These are phyloP conservation scores for Capricornis sumatraensis DNA, from an alignment of 2,113 vertebrate genomes.

Conservation along the genomic window DNA sequence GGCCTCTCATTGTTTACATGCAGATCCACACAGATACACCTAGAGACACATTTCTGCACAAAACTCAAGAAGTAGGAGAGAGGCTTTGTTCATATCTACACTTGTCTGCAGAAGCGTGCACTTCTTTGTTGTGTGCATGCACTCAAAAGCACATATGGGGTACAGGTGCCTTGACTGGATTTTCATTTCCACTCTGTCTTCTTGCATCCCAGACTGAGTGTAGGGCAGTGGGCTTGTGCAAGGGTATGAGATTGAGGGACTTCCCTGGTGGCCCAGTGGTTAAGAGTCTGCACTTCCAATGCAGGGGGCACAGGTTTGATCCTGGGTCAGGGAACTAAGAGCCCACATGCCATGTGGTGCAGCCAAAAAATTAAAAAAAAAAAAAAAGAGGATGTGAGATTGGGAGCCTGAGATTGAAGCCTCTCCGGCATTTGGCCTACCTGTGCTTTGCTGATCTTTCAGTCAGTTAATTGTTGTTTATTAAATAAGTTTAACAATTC, in stretches of 20 bases:
- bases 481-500: neutral
- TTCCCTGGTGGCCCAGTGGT: neutral
- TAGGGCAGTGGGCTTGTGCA: neutral
- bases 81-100: neutral
- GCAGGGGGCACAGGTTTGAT: neutral
- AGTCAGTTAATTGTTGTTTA: neutral
- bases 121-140: neutral
- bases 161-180: neutral
- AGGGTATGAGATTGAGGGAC: neutral
- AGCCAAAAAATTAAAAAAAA: neutral
- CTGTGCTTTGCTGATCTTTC: neutral
- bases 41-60: slow-evolving; percentile 5
- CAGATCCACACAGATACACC: neutral
- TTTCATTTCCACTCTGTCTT: neutral
- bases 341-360: neutral
- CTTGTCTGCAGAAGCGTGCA: neutral
- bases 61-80: neutral
- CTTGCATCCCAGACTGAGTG: neutral
- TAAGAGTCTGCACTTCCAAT: neutral
- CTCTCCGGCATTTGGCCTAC: neutral
- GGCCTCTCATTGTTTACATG: neutral
- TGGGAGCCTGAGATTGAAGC: neutral
- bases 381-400: neutral
- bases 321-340: neutral
- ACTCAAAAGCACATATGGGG: neutral